These are phyloP conservation scores for Epinephelus cyanopodus DNA, from an alignment of 2,113 vertebrate genomes.

Conservation along the genomic window DNA sequence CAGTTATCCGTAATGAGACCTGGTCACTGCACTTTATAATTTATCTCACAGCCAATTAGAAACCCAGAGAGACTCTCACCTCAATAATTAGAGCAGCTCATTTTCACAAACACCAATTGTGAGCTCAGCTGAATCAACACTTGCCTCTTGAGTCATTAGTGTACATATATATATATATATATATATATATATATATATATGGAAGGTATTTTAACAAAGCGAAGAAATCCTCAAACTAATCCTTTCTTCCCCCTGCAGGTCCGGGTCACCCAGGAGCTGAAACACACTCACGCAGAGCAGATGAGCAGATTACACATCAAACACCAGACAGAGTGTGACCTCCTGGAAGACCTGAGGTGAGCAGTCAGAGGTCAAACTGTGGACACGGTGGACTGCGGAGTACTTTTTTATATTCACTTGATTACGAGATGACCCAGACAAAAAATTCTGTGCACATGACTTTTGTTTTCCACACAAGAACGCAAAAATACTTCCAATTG, in stretches of 20 bases:
- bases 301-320: conserved; percentile 94
- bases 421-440: not conserved
- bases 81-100: conserved; percentile 22
- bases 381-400: not conserved
- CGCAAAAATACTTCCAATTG: too few relatives aligned
- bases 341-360: conserved; percentile 98
- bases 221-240: too few relatives aligned
- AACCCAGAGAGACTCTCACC: conserved; percentile 32
- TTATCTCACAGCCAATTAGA: conserved; percentile 32
- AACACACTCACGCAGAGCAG: conserved; percentile 95
- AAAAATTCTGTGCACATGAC: too few relatives aligned
- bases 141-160: not conserved
- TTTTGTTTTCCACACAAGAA: too few relatives aligned
- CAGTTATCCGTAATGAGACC: conserved; percentile 3
- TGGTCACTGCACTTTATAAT: conserved; percentile 12
- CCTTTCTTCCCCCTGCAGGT: conserved; percentile 84
- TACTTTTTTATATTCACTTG: not conserved
- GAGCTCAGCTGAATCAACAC: conserved; percentile 26
- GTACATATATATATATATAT: too few relatives aligned
- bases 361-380: conserved; percentile 46
- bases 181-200: too few relatives aligned
- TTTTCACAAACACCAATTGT: conserved; percentile 11
- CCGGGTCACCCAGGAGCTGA: conserved; percentile 94
- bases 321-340: conserved; percentile 96
- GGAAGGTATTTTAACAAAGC: too few relatives aligned